A percentile compares a stretch with the other conserved stretches of the same genome.
phyloP scores from a whole-genome alignment of 2,888 invertebrate species.

The Adela reaumurella region DNA sequence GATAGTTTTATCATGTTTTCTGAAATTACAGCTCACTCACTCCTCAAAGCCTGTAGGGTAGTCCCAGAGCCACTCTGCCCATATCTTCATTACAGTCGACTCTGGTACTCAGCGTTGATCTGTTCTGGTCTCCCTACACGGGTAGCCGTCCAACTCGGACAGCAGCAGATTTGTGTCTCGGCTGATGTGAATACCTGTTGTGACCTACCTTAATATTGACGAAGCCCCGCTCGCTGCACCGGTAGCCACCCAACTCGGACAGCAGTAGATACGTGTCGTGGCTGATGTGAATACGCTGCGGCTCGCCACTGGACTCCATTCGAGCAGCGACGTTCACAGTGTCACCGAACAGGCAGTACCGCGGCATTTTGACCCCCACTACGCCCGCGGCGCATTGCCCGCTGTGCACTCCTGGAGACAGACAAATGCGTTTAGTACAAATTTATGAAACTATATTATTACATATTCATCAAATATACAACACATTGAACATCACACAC shows the following conservation, averaged over 20 bases:
- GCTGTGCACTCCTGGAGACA: slow-evolving; percentile 34
- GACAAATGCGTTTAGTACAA: too few relatives aligned
- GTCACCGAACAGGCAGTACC: slow-evolving; percentile 81
- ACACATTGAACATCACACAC: too few relatives aligned
- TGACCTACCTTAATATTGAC: slow-evolving; percentile 68
- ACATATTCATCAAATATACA: too few relatives aligned
- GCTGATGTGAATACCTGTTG: slow-evolving; percentile 68
- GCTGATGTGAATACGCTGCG: slow-evolving; percentile 74
- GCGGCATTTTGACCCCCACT: slow-evolving; percentile 78
- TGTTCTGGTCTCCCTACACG: slow-evolving; percentile 63
- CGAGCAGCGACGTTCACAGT: slow-evolving; percentile 79
- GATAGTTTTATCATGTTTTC: too few relatives aligned
- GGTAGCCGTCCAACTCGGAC: slow-evolving; percentile 68
- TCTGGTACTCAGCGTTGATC: too few relatives aligned
- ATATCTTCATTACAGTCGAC: not conserved
- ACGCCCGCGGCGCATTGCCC: slow-evolving; percentile 81
- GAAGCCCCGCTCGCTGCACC: slow-evolving; percentile 68
- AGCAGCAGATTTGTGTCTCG: slow-evolving; percentile 65
- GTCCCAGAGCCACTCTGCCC: not conserved
- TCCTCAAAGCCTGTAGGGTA: too few relatives aligned
- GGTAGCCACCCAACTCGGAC: slow-evolving; percentile 68
- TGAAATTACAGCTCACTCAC: too few relatives aligned
- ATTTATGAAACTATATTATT: too few relatives aligned
- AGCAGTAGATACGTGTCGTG: slow-evolving; percentile 65
- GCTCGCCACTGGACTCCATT: slow-evolving; percentile 76